Evolutionary conservation across 2,113 vertebrate species (phyloP).

Genomic region (Campylomormyrus tamandua): DNA sequence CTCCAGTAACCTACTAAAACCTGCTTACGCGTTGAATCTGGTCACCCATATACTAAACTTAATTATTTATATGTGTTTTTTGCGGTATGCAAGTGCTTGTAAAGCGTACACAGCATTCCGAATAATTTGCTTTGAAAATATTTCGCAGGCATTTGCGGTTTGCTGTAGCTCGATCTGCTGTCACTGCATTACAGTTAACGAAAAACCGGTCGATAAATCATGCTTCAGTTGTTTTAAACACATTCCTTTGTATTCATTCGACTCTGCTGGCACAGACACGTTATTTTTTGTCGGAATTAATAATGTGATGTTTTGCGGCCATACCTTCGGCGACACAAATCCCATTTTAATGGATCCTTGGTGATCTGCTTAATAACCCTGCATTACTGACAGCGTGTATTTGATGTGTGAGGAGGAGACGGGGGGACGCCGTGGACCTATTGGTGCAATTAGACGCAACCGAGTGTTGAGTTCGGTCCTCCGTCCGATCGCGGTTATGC

Average conservation of each 20-base stretch:
- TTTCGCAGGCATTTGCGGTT: background rate
- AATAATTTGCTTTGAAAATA: background rate
- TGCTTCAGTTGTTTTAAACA: background rate
- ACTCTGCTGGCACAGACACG: background rate
- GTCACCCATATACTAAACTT: background rate
- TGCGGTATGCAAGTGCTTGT: background rate
- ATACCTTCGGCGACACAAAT: background rate
- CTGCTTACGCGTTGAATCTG: background rate
- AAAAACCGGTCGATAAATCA: background rate
- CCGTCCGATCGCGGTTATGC: background rate
- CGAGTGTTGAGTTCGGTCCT: background rate
- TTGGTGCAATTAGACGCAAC: background rate
- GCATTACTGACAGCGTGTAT: background rate
- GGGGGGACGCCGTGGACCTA: background rate
- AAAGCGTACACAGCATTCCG: background rate
- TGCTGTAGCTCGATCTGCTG: background rate
- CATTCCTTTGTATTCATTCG: background rate
- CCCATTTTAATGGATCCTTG: background rate
- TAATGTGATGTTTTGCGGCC: background rate
- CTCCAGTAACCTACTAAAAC: background rate
- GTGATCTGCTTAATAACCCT: background rate
- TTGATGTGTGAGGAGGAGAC: background rate
- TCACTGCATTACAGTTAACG: background rate
- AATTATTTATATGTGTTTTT: background rate
- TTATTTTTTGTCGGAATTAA: background rate